phyloP scores from a whole-genome alignment of 2,888 invertebrate species.

The Drosophila conformis region DNA sequence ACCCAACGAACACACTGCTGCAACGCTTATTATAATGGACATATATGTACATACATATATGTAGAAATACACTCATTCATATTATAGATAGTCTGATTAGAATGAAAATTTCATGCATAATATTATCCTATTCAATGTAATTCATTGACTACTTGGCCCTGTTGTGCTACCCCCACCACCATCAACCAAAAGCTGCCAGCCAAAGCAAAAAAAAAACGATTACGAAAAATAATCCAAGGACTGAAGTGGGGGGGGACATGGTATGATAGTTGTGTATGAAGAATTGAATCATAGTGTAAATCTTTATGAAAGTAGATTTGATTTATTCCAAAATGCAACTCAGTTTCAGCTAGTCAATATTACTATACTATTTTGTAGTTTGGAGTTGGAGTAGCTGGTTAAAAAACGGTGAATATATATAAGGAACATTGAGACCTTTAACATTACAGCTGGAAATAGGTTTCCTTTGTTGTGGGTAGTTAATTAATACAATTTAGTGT shows the following conservation, averaged over 20 bases:
- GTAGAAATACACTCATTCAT: background rate
- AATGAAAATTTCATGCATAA: background rate
- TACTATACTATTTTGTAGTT: too few species aligned
- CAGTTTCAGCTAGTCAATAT: background rate
- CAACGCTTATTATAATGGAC: slow-evolving; percentile 7
- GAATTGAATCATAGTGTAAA: background rate
- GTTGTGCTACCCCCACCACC: background rate
- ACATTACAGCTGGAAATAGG: too few species aligned
- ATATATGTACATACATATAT: background rate
- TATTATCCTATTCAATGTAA: background rate
- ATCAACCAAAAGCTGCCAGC: background rate
- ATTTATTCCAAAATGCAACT: background rate
- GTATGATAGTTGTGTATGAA: background rate
- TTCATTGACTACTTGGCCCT: background rate
- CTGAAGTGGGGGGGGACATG: background rate
- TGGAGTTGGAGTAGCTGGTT: too few species aligned
- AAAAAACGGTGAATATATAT: too few species aligned
- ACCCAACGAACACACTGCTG: slow-evolving; percentile 31
- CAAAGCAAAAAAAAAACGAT: background rate
- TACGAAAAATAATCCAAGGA: background rate
- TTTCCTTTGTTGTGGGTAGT: too few species aligned
- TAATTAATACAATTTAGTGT: background rate
- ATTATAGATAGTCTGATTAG: background rate
- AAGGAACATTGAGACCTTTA: background rate
- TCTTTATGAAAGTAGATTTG: background rate